Evolutionary conservation across 2,113 vertebrate species (phyloP), one percentile per base, ranked within the genome.

Genomic region (Aythya baeri): DNA sequence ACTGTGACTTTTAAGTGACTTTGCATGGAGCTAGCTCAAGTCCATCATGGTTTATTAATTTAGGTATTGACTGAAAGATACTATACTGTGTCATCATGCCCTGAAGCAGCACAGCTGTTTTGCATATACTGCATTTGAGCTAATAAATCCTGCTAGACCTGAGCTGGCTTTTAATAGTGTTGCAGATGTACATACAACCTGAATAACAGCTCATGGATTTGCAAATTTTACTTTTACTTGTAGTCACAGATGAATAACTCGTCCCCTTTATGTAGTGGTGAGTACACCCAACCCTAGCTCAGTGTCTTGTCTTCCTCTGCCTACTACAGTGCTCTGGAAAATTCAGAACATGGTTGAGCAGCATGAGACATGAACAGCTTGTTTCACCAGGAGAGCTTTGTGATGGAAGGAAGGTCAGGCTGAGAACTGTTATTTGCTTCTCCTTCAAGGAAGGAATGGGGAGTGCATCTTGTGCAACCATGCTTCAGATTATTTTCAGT

Each of bases 141-240:
- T 92, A 82, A 71, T 92, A 81, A 93, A 78, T 78, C 88, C 92
- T 95, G 36, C 71, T 83, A 58, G 71, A 76, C 74, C 63, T 73
- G 71, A 93, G 29, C 58, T 85, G 92, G 44, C 54, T 93, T 22
- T 54, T 73, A 73, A 57, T 91, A 44, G 29, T 83, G 34, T 66
- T 95, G 50, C 71, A 88, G 66, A 41, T 79, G 63, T 23, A 9
- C 72, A 63, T 43, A 52, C 66, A 82, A 46, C 61, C 36, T 93
- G 74, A 81, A 79, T 79, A 89, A 68, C 27, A 86, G 25, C 57
- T 85, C 67, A n/a, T 2, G 1, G 67, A 55, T 78, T 93, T 94
- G 78, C 78, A 87, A 75, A 82, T 91, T 52, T 18, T 32, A 57
- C 29, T 68, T 68, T 32, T 83, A 46, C 55, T 52, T 50, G 36